Base-by-base conservation (phyloP, 2,797 vertebrate genomes). In the Momotus momota region DNA sequence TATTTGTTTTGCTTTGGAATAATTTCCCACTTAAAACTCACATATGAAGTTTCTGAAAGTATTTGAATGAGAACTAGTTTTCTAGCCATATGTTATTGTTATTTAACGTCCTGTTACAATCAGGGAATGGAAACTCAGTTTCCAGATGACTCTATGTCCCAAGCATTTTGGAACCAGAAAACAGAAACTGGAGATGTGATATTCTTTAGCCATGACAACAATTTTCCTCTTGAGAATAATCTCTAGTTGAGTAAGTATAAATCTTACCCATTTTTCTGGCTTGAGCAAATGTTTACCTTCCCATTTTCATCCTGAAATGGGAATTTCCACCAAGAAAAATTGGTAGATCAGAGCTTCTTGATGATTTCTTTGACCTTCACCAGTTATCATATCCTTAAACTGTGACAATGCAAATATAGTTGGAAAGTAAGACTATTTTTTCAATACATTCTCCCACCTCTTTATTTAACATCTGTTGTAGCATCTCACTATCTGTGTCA, bases 211-310 rank as follows among this genome's bases (percentile, higher is more conserved):
- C 54, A 62, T 78, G 55, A 82, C 41, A 87, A 55, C 14, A 54
- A 45, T 78, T 89, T 93, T 92, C 81, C 91, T 82, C 78, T 65
- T 0, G 2, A 83, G 67, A 86, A 74, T 57, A 69, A 73, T 80
- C 93, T 92, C 80, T 61, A 51, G 26, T 80, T 85, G 31, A 83
- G 62, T 61, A 77, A 87, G 41, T 58, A 87, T 49, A 89, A 94
- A 78, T n/a, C 25, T 93, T 74, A 52, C 14, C 8, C 17, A 54
- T 58, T 93, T 92, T 94, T 95, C 67, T 88, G 61, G 23, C 54
- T 77, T 89, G 19, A 81, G 26, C 80, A 87, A 87, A 82, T 92
- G 71, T 95, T 94, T 96, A 48, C 21, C 17, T 64, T 91, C 60
- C 26, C 29, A 31, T 77, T 94, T 95, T 90, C 54, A 69, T 14